phyloP scores from a whole-genome alignment of 2,888 invertebrate species.

The Limnephilus rhombicus region DNA sequence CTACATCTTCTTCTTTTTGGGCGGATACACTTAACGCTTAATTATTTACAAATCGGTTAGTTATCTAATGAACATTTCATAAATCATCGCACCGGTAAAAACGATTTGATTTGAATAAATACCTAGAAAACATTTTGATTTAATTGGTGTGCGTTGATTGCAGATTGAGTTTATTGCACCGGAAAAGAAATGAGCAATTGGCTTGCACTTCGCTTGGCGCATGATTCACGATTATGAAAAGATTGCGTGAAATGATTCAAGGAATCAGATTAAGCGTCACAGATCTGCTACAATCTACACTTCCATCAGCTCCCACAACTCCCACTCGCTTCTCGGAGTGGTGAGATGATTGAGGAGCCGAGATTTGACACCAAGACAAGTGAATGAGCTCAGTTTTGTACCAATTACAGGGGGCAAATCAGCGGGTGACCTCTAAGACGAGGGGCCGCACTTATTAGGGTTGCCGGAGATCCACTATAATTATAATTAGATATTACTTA shows the following conservation, averaged over 20 bases:
- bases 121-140: not conserved
- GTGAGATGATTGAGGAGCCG: not conserved
- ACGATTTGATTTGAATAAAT: no score
- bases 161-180: not conserved
- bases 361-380: slow-evolving; percentile 10
- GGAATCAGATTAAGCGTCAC: not conserved
- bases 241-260: not conserved
- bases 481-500: not conserved
- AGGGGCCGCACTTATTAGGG: not conserved
- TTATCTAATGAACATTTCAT: not conserved
- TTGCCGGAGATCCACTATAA: not conserved
- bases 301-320: not conserved
- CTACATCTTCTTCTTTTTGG: no score
- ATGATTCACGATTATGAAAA: not conserved
- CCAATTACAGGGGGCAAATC: slow-evolving; percentile 23
- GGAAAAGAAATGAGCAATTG: not conserved
- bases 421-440: not conserved
- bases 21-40: no score
- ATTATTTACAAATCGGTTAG: no score
- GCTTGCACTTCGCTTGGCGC: not conserved
- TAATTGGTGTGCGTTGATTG: not conserved
- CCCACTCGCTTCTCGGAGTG: not conserved
- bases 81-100: not conserved
- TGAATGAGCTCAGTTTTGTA: slow-evolving; percentile 8
- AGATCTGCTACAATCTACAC: not conserved